phyloP scores from a whole-genome alignment of 2,888 invertebrate species.

The Yponomeuta sedellus region DNA sequence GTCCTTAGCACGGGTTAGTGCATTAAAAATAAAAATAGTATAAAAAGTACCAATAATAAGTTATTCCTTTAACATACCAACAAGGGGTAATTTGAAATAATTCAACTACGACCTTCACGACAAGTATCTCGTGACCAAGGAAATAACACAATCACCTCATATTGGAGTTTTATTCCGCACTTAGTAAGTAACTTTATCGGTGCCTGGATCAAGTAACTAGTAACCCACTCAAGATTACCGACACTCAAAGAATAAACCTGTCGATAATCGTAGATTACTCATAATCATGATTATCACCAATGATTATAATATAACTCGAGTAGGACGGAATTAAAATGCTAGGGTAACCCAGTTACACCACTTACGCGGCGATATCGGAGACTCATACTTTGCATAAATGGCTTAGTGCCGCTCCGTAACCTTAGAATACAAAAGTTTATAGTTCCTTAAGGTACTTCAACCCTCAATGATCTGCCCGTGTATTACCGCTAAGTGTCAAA shows the following conservation, averaged over 20 bases:
- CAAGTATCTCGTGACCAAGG: not conserved
- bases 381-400: constrained; percentile 7
- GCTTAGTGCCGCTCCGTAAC: constrained; percentile 23
- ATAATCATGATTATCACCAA: constrained; percentile 62
- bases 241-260: constrained; percentile 31
- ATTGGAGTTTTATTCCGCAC: not conserved
- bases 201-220: constrained; percentile 11
- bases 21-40: too few species aligned
- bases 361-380: constrained; percentile 28
- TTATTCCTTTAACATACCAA: too few species aligned
- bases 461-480: too few species aligned
- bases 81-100: too few species aligned
- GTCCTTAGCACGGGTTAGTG: too few species aligned
- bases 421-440: too few species aligned
- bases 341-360: constrained; percentile 66
- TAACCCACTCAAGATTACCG: constrained; percentile 15
- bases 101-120: too few species aligned
- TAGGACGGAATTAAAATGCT: constrained; percentile 55
- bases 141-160: constrained; percentile 8
- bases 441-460: too few species aligned
- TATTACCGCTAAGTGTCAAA: too few species aligned
- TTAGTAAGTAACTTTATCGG: constrained; percentile 6
- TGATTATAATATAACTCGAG: constrained; percentile 50
- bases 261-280: constrained; percentile 58
- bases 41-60: too few species aligned